Conservation (phyloP, 1,140 invertebrate genomes). For the Bombus balteatus region DNA sequence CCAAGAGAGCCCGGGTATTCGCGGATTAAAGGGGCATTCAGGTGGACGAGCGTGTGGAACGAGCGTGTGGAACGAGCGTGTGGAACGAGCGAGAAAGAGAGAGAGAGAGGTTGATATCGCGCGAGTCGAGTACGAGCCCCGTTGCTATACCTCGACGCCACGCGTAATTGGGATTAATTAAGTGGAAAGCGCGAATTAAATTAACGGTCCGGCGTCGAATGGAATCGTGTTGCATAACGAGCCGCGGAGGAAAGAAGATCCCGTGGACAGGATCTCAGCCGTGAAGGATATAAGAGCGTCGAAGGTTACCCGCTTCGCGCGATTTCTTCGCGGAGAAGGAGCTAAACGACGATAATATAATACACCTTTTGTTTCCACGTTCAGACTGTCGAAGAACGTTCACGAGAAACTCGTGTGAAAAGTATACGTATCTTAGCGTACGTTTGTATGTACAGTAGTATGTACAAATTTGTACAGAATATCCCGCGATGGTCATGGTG, state of each 20-base stretch:
- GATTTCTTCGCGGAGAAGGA: background rate
- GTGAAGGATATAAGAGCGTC: conserved; percentile 33
- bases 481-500: too few species aligned
- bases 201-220: conserved; percentile 66
- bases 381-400: background rate
- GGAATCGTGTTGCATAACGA: conserved; percentile 58
- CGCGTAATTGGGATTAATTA: conserved; percentile 74
- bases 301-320: conserved; percentile 32
- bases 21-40: conserved; percentile 54
- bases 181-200: conserved; percentile 73
- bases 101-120: background rate
- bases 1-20: conserved; percentile 43
- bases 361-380: conserved; percentile 25
- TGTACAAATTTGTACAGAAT: too few species aligned
- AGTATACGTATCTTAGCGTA: too few species aligned
- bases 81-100: background rate
- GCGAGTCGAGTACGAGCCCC: background rate
- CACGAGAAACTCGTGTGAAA: too few species aligned
- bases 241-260: conserved; percentile 1
- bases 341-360: conserved; percentile 48
- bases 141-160: conserved; percentile 9
- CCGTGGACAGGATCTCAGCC: conserved; percentile 1
- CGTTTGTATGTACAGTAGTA: too few species aligned
- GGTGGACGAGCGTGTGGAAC: background rate
- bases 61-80: background rate